Base-by-base conservation (phyloP, 2,113 vertebrate genomes). In the Callorhinus ursinus region DNA sequence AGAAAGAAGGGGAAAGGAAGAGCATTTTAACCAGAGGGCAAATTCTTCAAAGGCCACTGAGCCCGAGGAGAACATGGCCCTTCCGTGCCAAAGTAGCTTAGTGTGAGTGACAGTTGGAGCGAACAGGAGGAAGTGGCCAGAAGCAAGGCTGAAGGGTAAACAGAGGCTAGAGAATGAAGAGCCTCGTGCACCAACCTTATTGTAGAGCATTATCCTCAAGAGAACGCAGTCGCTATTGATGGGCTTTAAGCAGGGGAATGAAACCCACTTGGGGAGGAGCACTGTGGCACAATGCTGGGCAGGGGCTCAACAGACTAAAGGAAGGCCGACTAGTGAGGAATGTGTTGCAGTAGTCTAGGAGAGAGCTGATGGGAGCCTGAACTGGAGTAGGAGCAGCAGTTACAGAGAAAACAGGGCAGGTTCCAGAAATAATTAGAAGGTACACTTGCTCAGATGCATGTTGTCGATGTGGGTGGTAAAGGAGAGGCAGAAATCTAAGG, bases 371-470 rank as follows among this genome's bases (percentile, higher is more conserved):
- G 15, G 81, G 46, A 94, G 24, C 33, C 46, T 31, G 28, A 8
- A 12, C 26, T 95, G 79, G 18, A 86, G 16, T 46, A 51, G 59
- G 89, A 65, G 16, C 36, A 83, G 42, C 53, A 21, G 0, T 93
- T 49, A 69, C 2, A n/a, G 69, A 71, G 61, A 77, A 74, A 49
- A 24, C 3, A 1, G 11, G 39, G 2, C 42, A 80, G 59, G 57
- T 49, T 84, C 57, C 76, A 61, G 93, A 18, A 26, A 49, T 53
- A 87, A 79, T 61, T 74, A 83, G 63, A 93, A 95, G 79, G 31
- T 42, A 55, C 31, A 71, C 42, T 28, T 22, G 79, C 71, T 84
- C 84, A 36, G 72, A 19, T 72, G 95, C 28, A 11, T 89, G 16
- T 84, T 91, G 86, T 93, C 63, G 42, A 61, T 57, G 71, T 67